A percentile compares a stretch with the other conserved stretches of the same genome.
phyloP scores from a whole-genome alignment of 2,888 invertebrate species.

The Aromia moschata region DNA sequence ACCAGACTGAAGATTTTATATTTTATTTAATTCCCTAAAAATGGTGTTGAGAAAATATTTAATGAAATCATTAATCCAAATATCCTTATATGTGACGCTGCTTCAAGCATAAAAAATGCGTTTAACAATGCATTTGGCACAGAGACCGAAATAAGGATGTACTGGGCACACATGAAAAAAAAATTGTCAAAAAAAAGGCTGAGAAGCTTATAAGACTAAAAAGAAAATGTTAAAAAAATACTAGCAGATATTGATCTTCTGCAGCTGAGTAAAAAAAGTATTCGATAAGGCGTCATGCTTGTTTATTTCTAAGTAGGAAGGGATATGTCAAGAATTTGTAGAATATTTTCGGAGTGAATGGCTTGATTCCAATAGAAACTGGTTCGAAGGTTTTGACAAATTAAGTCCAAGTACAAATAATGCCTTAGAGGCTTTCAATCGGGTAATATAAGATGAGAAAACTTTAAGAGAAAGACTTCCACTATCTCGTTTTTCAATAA shows the following conservation, averaged over 20 bases:
- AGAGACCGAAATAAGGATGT: slow-evolving; percentile 4
- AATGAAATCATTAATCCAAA: not conserved
- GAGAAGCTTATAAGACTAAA: too few relatives aligned
- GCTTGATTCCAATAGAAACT: not conserved
- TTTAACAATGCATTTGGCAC: slow-evolving; percentile 10
- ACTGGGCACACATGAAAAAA: slow-evolving; percentile 10
- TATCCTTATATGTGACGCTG: slow-evolving; percentile 1
- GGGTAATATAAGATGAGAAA: too few relatives aligned
- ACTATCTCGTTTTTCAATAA: slow-evolving; percentile 25
- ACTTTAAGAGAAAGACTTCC: slow-evolving; percentile 19
- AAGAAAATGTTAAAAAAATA: too few relatives aligned
- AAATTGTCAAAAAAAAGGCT: too few relatives aligned
- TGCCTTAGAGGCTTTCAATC: not conserved
- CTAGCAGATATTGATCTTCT: not conserved
- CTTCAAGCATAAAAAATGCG: not conserved
- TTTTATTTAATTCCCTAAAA: not conserved
- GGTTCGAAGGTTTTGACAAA: not conserved
- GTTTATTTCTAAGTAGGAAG: not conserved
- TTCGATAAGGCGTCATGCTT: not conserved
- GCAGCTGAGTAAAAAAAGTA: not conserved
- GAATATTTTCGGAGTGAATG: not conserved
- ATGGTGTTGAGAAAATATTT: not conserved
- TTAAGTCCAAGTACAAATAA: not conserved
- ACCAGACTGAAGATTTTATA: not conserved
- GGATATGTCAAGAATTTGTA: not conserved